Base-by-base conservation (phyloP, 92 coral and sea anemone species). In the Epizoanthus rinbou region DNA sequence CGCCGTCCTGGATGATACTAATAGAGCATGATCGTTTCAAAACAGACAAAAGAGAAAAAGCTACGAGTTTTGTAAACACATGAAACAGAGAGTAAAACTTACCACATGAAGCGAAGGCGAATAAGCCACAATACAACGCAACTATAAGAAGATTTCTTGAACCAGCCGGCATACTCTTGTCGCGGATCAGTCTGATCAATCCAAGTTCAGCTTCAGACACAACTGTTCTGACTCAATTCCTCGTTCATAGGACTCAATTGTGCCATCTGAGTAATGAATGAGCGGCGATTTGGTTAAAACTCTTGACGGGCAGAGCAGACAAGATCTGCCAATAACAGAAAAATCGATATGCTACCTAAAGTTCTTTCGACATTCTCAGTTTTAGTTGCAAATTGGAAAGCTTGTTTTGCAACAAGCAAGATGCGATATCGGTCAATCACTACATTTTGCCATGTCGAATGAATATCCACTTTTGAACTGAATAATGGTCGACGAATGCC, bases 201-300 rank as follows among this genome's bases (percentile, higher is more conserved):
- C 54, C 54, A 50, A 50, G 73, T 67, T 35, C 50, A 67, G n/a
- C 22, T n/a, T 19, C 22, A 67, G 15, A 67, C 45, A 28, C 9
- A 9, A 67, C 45, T 19, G 14, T 67, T 67, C 50, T 17, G 50
- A 15, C 3, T 15, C 45, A 33, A 21, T 31, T 67, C 47, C 14
- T 67, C 43, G 73, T 67, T 65, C 45, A 65, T 28, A 65, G 39
- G 73, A 33, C 73, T 28, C 39, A 67, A 67, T 67, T 37, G n/a
- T 67, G 50, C 73, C 73, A 67, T 67, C 73, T 67, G 50, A 67
- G 50, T 28, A 67, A 67, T 6, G 24, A 59, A 33, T 28, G 39
- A 67, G 43, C 73, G 73, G 39, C 73, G 73, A 31, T 9, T 67
- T 11, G 50, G 73, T 67, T 28, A 66, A 67, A 24, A 8, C 7